A percentile compares a stretch with the other conserved stretches of the same genome.
These are phyloP conservation scores for western clawed frog (Xenopus tropicalis) DNA, from an alignment of 2,113 vertebrate species.

Conservation along the genomic window UCB_Xtro_10.0 CM004448.2:97511501-97512000, in stretches of 20 bases:
- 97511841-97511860: background rate
- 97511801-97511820: background rate
- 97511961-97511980: too few relatives aligned
- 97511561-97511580: background rate
- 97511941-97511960: too few relatives aligned
- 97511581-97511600: constrained; percentile 25
- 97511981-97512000: too few relatives aligned
- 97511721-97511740: background rate
- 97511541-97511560: constrained; percentile 11
- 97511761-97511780: background rate
- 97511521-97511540: constrained; percentile 61
- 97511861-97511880: background rate
- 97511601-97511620: constrained; percentile 35
- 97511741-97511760: constrained; percentile 23
- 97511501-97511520: constrained; percentile 68
- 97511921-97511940: background rate
- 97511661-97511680: constrained; percentile 5
- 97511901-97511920: background rate
- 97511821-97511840: background rate
- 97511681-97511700: constrained; percentile 47
- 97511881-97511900: background rate
- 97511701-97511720: constrained; percentile 42
- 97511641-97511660: constrained; percentile 1
- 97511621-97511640: background rate
- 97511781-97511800: constrained; percentile 37